Conservation (phyloP, 2,888 invertebrate species). For the Diachrysia chrysitis region DNA sequence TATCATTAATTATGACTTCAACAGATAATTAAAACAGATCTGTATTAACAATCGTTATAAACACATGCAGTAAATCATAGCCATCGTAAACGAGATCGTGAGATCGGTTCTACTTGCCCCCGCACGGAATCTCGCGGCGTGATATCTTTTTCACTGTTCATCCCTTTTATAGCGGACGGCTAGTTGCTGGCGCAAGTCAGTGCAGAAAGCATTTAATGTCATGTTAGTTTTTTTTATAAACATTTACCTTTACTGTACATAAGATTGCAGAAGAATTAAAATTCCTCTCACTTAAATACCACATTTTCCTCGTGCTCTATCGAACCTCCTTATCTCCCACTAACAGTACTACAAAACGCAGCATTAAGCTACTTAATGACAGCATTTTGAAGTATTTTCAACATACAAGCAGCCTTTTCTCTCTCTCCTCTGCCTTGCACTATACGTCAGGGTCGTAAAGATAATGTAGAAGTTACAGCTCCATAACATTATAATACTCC, state of each 20-base stretch:
- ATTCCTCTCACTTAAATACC: no score
- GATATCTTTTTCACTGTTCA: slow-evolving; percentile 82
- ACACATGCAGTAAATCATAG: slow-evolving; percentile 67
- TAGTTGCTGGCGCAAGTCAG: slow-evolving; percentile 58
- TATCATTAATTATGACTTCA: not conserved
- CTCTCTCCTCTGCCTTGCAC: slow-evolving; percentile 47
- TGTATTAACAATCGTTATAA: slow-evolving; percentile 31
- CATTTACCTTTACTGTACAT: no score
- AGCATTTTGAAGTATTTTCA: no score
- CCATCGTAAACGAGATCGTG: slow-evolving; percentile 77
- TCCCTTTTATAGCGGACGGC: slow-evolving; percentile 72
- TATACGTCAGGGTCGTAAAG: slow-evolving; percentile 76
- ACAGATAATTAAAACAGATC: slow-evolving; percentile 27
- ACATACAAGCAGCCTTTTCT: not conserved
- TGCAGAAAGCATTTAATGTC: not conserved
- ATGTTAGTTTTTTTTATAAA: no score
- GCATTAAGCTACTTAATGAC: no score
- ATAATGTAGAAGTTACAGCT: slow-evolving; percentile 82
- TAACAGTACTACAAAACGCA: no score
- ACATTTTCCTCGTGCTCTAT: no score
- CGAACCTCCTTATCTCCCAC: no score
- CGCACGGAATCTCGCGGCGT: slow-evolving; percentile 72
- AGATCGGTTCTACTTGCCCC: slow-evolving; percentile 76
- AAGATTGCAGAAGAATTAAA: no score
- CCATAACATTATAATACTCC: slow-evolving; percentile 78